Evolutionary conservation across 2,888 invertebrate species (phyloP).

Genomic region (Keiferia lycopersicella): DNA sequence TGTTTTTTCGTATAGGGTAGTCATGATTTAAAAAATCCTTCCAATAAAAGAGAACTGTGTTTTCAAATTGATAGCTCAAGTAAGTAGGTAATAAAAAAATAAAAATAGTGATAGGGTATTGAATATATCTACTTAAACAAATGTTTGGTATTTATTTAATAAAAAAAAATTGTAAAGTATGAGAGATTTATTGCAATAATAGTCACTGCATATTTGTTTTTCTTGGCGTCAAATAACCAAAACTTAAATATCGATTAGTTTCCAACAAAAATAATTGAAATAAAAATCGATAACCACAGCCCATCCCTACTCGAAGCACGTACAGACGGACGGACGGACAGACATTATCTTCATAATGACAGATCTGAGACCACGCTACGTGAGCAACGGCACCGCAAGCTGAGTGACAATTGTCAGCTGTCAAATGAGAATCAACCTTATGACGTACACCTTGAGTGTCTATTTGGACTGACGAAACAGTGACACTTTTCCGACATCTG

Average conservation of each 20-base stretch:
- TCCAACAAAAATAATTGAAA: not conserved
- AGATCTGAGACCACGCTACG: slow-evolving; percentile 72
- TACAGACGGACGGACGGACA: slow-evolving; percentile 38
- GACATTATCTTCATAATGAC: slow-evolving; percentile 79
- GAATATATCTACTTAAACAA: too few relatives aligned
- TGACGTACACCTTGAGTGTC: not conserved
- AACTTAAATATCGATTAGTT: not conserved
- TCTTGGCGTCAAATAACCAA: too few relatives aligned
- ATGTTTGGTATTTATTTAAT: too few relatives aligned
- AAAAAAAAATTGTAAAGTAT: too few relatives aligned
- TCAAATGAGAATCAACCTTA: slow-evolving; percentile 20
- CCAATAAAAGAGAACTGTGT: not conserved
- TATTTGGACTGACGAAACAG: too few relatives aligned
- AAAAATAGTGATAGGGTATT: too few relatives aligned
- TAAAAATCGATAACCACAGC: slow-evolving; percentile 36
- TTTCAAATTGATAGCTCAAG: too few relatives aligned
- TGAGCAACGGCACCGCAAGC: slow-evolving; percentile 70
- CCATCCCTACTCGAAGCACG: slow-evolving; percentile 59
- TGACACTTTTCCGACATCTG: slow-evolving; percentile 8
- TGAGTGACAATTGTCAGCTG: slow-evolving; percentile 21
- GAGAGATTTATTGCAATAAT: too few relatives aligned
- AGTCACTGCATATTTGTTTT: too few relatives aligned
- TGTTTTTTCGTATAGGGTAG: not conserved
- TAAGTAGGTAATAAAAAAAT: too few relatives aligned
- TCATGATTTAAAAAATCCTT: not conserved